These are phyloP conservation scores for Eurois occulta DNA, from an alignment of 2,888 invertebrate genomes.

Conservation along the genomic window DNA sequence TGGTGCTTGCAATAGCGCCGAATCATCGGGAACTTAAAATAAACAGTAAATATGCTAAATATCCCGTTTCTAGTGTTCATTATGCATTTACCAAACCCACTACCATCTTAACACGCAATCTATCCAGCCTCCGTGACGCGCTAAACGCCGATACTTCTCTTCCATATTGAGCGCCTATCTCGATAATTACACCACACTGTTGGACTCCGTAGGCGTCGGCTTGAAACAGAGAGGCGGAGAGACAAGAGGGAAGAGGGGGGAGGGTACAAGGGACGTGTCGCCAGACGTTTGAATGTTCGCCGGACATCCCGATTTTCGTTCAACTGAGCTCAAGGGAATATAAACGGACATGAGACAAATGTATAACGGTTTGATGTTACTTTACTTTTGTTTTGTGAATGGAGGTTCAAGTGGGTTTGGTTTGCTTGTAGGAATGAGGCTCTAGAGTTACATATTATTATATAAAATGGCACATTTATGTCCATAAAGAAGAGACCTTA, in stretches of 20 bases:
- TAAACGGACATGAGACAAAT: constrained; percentile 44
- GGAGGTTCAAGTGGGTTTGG: neutral
- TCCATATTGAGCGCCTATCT: constrained; percentile 61
- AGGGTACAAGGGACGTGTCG: constrained; percentile 33
- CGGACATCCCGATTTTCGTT: constrained; percentile 50
- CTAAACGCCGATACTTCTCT: constrained; percentile 48
- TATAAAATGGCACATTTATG: neutral
- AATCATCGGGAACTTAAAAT: too few relatives aligned
- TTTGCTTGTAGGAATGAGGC: neutral
- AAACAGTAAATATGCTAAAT: too few relatives aligned
- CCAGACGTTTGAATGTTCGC: constrained; percentile 50
- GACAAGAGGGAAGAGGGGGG: neutral
- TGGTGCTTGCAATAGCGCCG: too few relatives aligned
- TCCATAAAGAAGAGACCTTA: neutral
- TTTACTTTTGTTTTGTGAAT: constrained; percentile 23
- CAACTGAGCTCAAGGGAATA: constrained; percentile 39
- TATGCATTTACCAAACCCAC: neutral
- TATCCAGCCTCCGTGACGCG: neutral
- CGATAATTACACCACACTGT: constrained; percentile 66
- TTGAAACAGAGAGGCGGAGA: constrained; percentile 41
- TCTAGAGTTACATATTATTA: neutral
- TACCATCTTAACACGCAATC: neutral
- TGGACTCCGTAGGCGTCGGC: constrained; percentile 59
- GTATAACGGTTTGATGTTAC: constrained; percentile 25
- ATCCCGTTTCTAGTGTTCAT: neutral